These are phyloP conservation scores for Erpobdella octoculata DNA, from an alignment of 2,888 invertebrate genomes.

Conservation along the genomic window DNA sequence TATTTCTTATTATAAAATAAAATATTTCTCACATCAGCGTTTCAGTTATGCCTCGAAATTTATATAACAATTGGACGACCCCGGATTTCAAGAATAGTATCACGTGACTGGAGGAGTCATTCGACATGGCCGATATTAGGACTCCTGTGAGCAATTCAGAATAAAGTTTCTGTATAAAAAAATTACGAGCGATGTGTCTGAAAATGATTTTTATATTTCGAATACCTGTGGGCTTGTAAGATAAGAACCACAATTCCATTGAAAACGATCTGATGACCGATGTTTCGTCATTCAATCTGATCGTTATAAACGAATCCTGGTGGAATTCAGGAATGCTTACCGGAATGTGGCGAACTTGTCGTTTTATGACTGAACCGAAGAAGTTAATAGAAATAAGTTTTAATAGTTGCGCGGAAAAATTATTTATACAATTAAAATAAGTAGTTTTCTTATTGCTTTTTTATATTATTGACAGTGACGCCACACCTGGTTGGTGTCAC, in stretches of 20 bases:
- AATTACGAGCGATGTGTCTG: background rate
- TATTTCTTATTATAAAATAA: background rate
- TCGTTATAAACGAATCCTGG: constrained; percentile 67
- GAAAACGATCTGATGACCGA: constrained; percentile 55
- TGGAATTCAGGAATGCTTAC: constrained; percentile 64
- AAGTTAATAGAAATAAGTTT: no score
- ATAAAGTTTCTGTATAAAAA: no score
- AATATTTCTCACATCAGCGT: constrained; percentile 55
- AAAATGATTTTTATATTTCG: background rate
- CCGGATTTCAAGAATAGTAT: constrained; percentile 72
- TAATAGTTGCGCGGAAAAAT: no score
- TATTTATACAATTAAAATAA: no score
- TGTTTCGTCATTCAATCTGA: constrained; percentile 64
- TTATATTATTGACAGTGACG: no score
- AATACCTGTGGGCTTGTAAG: constrained; percentile 64
- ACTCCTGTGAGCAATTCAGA: background rate
- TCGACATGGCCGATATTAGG: background rate
- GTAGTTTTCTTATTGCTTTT: no score
- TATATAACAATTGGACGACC: constrained; percentile 74
- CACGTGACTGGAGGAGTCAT: constrained; percentile 52
- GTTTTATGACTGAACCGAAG: background rate
- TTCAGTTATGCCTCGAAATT: constrained; percentile 81
- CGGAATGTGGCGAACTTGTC: background rate
- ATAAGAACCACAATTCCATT: constrained; percentile 75
- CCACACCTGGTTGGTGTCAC: no score